phyloP scores from a whole-genome alignment of 1,140 invertebrate species.

The Orchesella cincta region DNA sequence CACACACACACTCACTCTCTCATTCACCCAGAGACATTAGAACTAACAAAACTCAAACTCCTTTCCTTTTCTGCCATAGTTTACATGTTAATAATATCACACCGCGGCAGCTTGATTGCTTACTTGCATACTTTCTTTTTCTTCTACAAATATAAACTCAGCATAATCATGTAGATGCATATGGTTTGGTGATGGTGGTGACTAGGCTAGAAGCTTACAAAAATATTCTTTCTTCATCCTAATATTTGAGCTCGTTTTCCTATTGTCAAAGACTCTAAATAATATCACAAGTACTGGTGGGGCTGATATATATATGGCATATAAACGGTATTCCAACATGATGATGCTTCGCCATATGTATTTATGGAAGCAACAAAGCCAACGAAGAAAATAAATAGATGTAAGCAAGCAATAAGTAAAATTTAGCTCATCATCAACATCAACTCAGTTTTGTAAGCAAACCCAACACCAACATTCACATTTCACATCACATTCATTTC shows the following conservation, averaged over 20 bases:
- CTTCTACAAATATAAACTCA: background rate
- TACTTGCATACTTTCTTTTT: background rate
- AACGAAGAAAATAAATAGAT: too few species aligned
- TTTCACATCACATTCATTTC: background rate
- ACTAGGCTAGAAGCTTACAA: background rate
- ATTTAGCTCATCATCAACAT: background rate
- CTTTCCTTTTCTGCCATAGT: background rate
- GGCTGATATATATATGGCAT: too few species aligned
- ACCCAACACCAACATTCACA: background rate
- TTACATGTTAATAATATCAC: slow-evolving; percentile 27
- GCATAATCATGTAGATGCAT: slow-evolving; percentile 4
- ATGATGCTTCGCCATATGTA: too few species aligned
- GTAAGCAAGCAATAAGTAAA: background rate
- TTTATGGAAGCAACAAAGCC: background rate
- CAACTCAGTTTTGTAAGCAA: background rate
- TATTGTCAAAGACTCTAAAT: background rate
- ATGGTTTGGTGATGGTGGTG: background rate
- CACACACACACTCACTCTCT: slow-evolving; percentile 5
- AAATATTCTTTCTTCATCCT: background rate
- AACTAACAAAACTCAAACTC: background rate
- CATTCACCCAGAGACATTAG: background rate
- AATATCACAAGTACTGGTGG: too few species aligned
- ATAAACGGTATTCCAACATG: too few species aligned
- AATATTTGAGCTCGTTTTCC: background rate
- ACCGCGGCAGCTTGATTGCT: background rate